phyloP scores from a whole-genome alignment of 2,888 invertebrate genomes.

The Furcula furcula region DNA sequence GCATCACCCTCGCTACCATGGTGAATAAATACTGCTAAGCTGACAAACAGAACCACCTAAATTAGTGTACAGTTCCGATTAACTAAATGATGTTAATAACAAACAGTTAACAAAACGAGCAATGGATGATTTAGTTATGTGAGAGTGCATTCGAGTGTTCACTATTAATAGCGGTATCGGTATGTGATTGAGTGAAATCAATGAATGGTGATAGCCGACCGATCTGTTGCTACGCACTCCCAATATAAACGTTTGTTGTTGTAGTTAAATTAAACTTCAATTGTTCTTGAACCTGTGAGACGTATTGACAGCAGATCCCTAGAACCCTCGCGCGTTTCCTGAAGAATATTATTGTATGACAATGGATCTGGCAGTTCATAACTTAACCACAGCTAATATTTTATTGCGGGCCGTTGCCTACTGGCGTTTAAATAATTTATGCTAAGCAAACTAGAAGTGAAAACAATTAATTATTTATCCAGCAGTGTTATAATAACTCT shows the following conservation, averaged over 20 bases:
- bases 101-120: neutral
- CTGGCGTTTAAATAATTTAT: too few species aligned
- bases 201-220: slow-evolving; percentile 46
- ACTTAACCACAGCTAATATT: too few species aligned
- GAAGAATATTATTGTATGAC: too few species aligned
- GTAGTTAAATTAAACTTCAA: slow-evolving; percentile 32
- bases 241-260: slow-evolving; percentile 25
- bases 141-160: neutral
- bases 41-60: neutral
- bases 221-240: slow-evolving; percentile 16
- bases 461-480: too few species aligned
- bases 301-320: too few species aligned
- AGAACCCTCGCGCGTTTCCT: too few species aligned
- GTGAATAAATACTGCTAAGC: neutral
- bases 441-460: too few species aligned
- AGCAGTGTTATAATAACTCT: too few species aligned
- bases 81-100: neutral
- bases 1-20: slow-evolving; percentile 18
- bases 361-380: too few species aligned
- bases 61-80: slow-evolving; percentile 17
- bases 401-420: too few species aligned
- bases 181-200: slow-evolving; percentile 59
- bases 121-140: slow-evolving; percentile 4
- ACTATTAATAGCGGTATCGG: slow-evolving; percentile 46
- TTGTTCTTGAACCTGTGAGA: too few species aligned